Conservation (phyloP, 1,140 invertebrate genomes). For the Solenopsis fugax region DNA sequence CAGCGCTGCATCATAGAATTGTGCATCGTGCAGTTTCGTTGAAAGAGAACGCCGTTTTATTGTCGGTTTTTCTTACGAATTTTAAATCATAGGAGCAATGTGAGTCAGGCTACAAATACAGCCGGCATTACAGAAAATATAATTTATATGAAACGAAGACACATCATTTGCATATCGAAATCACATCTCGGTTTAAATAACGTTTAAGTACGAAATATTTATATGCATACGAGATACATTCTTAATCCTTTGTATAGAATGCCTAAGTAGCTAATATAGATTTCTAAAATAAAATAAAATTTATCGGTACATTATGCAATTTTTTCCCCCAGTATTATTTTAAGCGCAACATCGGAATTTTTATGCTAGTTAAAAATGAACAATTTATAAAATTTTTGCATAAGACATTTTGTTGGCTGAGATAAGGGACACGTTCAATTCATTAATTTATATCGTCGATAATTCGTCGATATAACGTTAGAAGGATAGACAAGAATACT, state of each 20-base stretch:
- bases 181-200: neutral
- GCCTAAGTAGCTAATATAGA: neutral
- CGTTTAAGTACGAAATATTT: neutral
- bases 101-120: conserved; percentile 28
- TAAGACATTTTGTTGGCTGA: neutral
- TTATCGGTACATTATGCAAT: neutral
- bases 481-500: conserved; percentile 22
- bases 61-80: conserved; percentile 3
- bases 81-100: neutral
- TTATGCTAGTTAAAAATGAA: neutral
- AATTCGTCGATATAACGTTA: neutral
- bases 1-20: conserved; percentile 24
- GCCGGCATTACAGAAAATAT: neutral
- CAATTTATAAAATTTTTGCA: neutral
- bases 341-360: neutral
- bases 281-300: conserved; percentile 7
- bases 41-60: conserved; percentile 17
- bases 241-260: neutral
- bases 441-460: conserved; percentile 6
- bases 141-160: neutral
- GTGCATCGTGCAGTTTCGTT: neutral
- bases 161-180: neutral
- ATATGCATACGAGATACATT: neutral
- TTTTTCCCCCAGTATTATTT: neutral
- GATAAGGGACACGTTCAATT: neutral